Conservation (phyloP, 2,888 invertebrate species). For the Hypomecis atomaria region DNA sequence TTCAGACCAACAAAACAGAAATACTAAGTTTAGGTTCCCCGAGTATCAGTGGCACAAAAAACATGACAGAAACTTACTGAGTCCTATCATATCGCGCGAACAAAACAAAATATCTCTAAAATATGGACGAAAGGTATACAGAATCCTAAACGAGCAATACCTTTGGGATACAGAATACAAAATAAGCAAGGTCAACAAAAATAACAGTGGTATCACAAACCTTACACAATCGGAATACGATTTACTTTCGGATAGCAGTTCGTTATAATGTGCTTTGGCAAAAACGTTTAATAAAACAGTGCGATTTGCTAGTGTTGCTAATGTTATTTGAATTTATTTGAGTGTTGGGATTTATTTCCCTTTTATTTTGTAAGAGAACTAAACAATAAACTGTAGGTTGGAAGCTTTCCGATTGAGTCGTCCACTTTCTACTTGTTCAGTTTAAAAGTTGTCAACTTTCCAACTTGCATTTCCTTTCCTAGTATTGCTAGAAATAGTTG, state of each 20-base stretch:
- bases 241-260: background rate
- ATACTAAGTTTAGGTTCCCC: constrained; percentile 9
- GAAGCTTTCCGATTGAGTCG: too few relatives aligned
- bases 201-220: constrained; percentile 13
- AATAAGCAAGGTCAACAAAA: constrained; percentile 34
- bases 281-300: constrained; percentile 15
- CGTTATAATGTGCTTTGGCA: background rate
- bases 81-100: constrained; percentile 34
- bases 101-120: constrained; percentile 29
- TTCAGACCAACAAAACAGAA: constrained; percentile 3
- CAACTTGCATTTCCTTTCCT: too few relatives aligned
- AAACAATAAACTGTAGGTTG: too few relatives aligned
- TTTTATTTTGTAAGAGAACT: too few relatives aligned
- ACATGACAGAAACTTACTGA: constrained; percentile 24
- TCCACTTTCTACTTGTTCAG: too few relatives aligned
- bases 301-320: constrained; percentile 16
- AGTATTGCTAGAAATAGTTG: too few relatives aligned
- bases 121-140: constrained; percentile 37
- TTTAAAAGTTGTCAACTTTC: too few relatives aligned
- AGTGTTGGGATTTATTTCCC: constrained; percentile 4
- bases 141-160: constrained; percentile 40
- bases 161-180: constrained; percentile 36
- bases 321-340: constrained; percentile 19
- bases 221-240: constrained; percentile 18
- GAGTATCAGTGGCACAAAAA: constrained; percentile 16